Evolutionary conservation across 2,888 invertebrate genomes (phyloP).

Genomic region (Polyommatus icarus): DNA sequence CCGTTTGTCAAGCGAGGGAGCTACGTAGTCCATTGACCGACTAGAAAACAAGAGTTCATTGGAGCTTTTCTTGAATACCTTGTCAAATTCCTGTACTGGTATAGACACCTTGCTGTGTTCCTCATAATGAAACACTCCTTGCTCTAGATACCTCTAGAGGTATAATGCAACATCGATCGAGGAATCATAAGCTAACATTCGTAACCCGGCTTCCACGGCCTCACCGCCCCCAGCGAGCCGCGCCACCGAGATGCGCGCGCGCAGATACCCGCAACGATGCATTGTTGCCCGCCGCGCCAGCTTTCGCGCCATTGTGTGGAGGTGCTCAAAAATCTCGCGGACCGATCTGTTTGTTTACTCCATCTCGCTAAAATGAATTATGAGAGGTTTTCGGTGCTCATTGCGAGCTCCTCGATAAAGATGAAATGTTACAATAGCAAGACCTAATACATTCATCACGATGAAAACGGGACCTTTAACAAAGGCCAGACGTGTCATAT

Average conservation of each 20-base stretch:
- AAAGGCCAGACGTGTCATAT: not conserved
- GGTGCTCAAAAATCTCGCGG: slow-evolving; percentile 68
- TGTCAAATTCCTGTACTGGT: not conserved
- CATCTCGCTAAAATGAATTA: slow-evolving; percentile 53
- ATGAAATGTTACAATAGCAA: slow-evolving; percentile 7
- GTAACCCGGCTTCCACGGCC: slow-evolving; percentile 54
- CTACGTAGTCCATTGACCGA: not conserved
- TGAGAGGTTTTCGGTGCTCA: slow-evolving; percentile 39
- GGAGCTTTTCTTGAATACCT: not conserved
- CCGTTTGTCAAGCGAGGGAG: not conserved
- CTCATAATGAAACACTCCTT: not conserved
- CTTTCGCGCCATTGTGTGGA: slow-evolving; percentile 77
- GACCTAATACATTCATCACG: not conserved
- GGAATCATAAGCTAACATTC: slow-evolving; percentile 32
- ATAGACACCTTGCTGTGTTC: not conserved
- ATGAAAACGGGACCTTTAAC: not conserved
- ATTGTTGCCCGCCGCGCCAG: slow-evolving; percentile 76
- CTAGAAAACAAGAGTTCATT: not conserved
- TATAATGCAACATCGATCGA: slow-evolving; percentile 10
- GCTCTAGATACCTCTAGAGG: not conserved
- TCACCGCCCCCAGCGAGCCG: slow-evolving; percentile 72
- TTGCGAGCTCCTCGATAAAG: slow-evolving; percentile 23
- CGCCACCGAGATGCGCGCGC: slow-evolving; percentile 74
- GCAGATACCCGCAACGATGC: slow-evolving; percentile 69
- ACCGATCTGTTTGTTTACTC: slow-evolving; percentile 76